These are phyloP conservation scores for Drosophila arawakana DNA, from an alignment of 1,140 invertebrate genomes.

Conservation along the genomic window DNA sequence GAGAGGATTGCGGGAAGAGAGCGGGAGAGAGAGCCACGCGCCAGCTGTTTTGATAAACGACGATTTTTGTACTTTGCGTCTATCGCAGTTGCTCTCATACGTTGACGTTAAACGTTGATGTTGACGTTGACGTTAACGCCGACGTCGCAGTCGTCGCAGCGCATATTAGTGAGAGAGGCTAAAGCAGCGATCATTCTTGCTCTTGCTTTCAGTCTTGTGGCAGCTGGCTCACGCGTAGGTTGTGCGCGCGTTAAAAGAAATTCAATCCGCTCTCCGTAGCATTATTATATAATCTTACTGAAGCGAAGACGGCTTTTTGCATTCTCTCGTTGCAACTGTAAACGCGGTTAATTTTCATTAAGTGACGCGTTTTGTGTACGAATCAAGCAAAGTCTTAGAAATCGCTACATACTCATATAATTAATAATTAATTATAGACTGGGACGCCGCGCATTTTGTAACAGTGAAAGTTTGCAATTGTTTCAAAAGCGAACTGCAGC, in stretches of 20 bases:
- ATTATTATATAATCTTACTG: constrained; percentile 72
- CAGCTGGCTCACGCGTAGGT: constrained; percentile 81
- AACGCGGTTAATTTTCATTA: constrained; percentile 52
- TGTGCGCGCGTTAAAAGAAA: constrained; percentile 65
- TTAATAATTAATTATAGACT: constrained; percentile 24
- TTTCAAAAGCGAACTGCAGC: constrained; percentile 37
- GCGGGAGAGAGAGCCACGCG: constrained; percentile 39
- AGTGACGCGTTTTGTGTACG: constrained; percentile 44
- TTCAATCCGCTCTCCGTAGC: constrained; percentile 40
- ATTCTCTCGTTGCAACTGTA: constrained; percentile 59
- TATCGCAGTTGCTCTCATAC: constrained; percentile 6
- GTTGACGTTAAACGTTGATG: constrained; percentile 7
- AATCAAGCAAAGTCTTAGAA: constrained; percentile 51
- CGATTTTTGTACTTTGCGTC: constrained; percentile 43
- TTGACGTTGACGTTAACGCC: constrained; percentile 7
- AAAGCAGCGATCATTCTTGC: constrained; percentile 49
- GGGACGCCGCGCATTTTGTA: constrained; percentile 35
- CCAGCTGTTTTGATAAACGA: constrained; percentile 44
- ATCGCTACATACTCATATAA: constrained; percentile 32
- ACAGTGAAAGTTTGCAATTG: constrained; percentile 71
- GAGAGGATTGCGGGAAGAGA: background rate
- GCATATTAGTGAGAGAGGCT: background rate
- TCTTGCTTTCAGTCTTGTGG: constrained; percentile 67
- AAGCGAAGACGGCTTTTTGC: constrained; percentile 50
- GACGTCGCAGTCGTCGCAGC: background rate